Conservation (phyloP, 1,140 invertebrate species). For the Drosophila athabasca region DNA sequence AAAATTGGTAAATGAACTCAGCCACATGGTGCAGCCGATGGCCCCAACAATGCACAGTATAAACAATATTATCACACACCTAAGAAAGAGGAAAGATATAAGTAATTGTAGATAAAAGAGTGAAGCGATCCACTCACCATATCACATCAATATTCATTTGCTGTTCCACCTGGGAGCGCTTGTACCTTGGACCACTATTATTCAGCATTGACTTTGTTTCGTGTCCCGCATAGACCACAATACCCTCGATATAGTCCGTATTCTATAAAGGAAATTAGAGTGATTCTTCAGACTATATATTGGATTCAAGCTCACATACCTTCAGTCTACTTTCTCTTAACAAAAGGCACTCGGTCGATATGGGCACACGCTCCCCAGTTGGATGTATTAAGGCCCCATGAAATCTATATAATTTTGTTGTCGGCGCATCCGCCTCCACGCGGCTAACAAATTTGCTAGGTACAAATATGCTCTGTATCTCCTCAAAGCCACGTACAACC, state of each 20-base stretch:
- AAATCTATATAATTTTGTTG: constrained; percentile 98
- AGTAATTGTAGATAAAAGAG: background rate
- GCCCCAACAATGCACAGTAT: constrained; percentile 96
- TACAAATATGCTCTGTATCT: constrained; percentile 89
- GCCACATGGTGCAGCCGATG: constrained; percentile 94
- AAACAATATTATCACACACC: constrained; percentile 95
- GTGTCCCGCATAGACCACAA: constrained; percentile 98
- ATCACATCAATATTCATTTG: constrained; percentile 98
- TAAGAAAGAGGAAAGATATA: constrained; percentile 14
- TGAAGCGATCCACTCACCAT: constrained; percentile 85
- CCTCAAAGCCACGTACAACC: constrained; percentile 84
- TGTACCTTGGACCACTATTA: constrained; percentile 97
- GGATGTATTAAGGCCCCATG: constrained; percentile 94
- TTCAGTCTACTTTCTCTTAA: constrained; percentile 96
- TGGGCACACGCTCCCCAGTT: constrained; percentile 90
- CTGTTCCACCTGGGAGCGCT: constrained; percentile 95
- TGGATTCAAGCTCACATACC: constrained; percentile 88
- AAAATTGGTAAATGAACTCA: constrained; percentile 85
- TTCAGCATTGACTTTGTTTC: constrained; percentile 99
- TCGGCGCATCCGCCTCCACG: constrained; percentile 96
- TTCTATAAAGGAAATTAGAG: constrained; percentile 52
- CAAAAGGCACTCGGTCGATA: constrained; percentile 96
- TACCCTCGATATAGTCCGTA: constrained; percentile 94
- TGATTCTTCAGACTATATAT: too few species aligned
- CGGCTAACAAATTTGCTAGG: constrained; percentile 92